phyloP scores from a whole-genome alignment of 2,797 vertebrate species.

The Ceryle rudis region DNA sequence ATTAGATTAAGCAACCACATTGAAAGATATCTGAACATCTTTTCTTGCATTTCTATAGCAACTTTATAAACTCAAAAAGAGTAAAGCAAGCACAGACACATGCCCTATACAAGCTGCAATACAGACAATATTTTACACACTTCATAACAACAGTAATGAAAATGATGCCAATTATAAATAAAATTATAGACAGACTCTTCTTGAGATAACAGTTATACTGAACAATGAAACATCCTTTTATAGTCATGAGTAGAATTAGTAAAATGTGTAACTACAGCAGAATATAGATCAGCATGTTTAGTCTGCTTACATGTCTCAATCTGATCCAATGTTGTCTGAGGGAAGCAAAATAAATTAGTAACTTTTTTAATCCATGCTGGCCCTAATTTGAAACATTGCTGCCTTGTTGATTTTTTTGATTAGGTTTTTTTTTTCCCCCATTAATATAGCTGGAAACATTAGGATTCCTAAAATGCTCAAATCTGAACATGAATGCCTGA shows the following conservation, averaged over 20 bases:
- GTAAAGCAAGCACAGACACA: conserved; percentile 69
- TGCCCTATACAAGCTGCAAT: conserved; percentile 69
- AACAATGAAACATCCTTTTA: conserved; percentile 58
- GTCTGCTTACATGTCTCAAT: conserved; percentile 42
- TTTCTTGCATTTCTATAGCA: conserved; percentile 58
- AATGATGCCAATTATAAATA: conserved; percentile 50
- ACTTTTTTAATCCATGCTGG: background rate
- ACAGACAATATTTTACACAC: conserved; percentile 70
- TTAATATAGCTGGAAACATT: conserved; percentile 17
- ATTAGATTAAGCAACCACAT: conserved; percentile 64
- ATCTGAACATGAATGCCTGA: background rate
- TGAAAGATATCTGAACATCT: conserved; percentile 56
- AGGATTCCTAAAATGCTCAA: conserved; percentile 13
- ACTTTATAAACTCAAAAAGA: conserved; percentile 53
- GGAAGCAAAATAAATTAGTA: background rate
- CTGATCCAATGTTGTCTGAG: background rate
- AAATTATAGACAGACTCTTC: conserved; percentile 60
- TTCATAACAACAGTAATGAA: conserved; percentile 68
- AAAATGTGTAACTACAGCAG: conserved; percentile 44
- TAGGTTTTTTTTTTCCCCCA: background rate
- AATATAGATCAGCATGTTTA: conserved; percentile 58
- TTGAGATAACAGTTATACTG: conserved; percentile 57
- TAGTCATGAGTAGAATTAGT: conserved; percentile 60
- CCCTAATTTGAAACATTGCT: conserved; percentile 28
- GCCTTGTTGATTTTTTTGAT: background rate